Percentiles rank a stretch among this genome's conserved stretches.
Evolutionary conservation across 2,797 vertebrate genomes (phyloP).

Genomic region (Otolemur crassicaudatus): DNA sequence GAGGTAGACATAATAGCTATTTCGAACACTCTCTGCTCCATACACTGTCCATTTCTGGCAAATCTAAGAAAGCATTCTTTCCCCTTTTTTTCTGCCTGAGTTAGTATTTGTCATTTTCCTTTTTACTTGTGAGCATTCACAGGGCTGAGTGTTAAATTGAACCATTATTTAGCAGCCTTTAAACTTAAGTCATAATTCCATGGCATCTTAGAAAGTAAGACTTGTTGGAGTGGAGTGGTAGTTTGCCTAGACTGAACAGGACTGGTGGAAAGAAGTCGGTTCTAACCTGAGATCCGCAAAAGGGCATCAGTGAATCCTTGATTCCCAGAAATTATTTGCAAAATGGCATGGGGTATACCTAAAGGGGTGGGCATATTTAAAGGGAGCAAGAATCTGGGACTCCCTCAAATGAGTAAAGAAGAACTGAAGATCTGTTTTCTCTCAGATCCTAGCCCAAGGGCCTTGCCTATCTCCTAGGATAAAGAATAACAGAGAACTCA

Average conservation of each 20-base stretch:
- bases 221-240: neutral
- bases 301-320: neutral
- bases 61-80: neutral
- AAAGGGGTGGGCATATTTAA: neutral
- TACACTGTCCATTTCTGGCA: neutral
- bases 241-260: neutral
- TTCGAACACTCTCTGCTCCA: slow-evolving; percentile 8
- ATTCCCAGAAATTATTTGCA: neutral
- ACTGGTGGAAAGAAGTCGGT: neutral
- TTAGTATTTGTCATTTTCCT: neutral
- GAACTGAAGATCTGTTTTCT: neutral
- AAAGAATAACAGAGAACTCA: neutral
- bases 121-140: neutral
- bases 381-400: neutral
- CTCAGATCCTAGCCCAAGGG: too few species aligned
- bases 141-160: neutral
- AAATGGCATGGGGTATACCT: neutral
- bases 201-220: neutral
- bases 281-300: neutral
- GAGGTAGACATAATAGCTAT: slow-evolving; percentile 25
- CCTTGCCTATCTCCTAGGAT: too few species aligned
- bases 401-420: neutral
- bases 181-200: neutral
- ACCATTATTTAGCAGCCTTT: slow-evolving; percentile 11
- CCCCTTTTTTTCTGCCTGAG: slow-evolving; percentile 6